Base-by-base conservation (phyloP, 2,797 vertebrate species). In the Sebastes kiyomatsui region DNA sequence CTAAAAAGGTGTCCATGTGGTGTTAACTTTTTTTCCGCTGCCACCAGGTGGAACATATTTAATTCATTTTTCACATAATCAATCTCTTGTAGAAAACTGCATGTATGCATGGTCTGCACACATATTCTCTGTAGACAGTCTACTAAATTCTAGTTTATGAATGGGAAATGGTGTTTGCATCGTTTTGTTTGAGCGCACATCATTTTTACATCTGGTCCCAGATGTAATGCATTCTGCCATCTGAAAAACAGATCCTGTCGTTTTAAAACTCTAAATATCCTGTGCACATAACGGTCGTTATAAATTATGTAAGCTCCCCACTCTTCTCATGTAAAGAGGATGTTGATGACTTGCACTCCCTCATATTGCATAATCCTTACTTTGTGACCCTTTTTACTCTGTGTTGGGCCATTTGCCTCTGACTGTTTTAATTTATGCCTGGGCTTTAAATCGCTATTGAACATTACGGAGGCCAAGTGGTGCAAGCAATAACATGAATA, bases 401-500 rank as follows among this genome's bases (percentile, higher is more conserved):
- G 58, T 77, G 62, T 78, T 83, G 66, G 77, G 67, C 85, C 74
- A 84, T 90, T 93, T 87, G 70, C 75, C 65, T 80, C 80, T 10
- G 56, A 83, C 77, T 71, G 78, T 87, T 91, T 81, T 80, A 90
- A 94, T 93, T 92, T 84, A 94, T 92, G 85, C 72, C 72, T 25
- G 4, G 66, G 61, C 73, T 91, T 90, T 81, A 89, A 88, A 91
- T 89, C 67, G 55, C 82, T 88, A 86, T 84, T 79, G 84, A 88
- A 87, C 89, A 91, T 83, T 69, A 83, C 61, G 22, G 75, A 86
- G 83, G 75, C 79, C 83, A 93, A 90, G 80, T 87, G 85, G 85
- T 87, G 72, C 71, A 80, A 87, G 90, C 84, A 85, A 87, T 92
- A 92, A 91, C 89, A 94, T 92, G 91, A 94, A 94, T 94, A 94